Conservation (phyloP, 2,113 vertebrate species). For the Phocoena sinus region DNA sequence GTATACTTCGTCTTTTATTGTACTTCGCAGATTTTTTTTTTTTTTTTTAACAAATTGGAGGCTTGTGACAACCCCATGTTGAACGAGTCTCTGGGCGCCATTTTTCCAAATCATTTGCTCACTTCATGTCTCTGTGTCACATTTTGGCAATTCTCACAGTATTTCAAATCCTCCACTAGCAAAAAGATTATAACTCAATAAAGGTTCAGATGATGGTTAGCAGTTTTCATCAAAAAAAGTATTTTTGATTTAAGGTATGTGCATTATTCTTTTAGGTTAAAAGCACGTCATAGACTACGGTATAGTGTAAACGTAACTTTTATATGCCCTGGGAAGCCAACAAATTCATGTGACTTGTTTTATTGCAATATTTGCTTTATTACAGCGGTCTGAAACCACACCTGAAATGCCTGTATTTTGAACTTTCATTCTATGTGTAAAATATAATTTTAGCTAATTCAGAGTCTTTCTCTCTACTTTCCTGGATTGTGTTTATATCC, state of each 20-base stretch:
- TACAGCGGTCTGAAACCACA: neutral
- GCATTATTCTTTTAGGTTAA: neutral
- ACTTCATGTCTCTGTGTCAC: neutral
- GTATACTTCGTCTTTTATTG: rapidly evolving
- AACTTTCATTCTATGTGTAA: neutral
- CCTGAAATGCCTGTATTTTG: neutral
- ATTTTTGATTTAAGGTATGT: neutral
- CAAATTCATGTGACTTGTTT: neutral
- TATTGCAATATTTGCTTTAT: neutral
- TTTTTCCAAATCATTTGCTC: neutral
- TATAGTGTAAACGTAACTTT: neutral
- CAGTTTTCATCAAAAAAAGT: neutral
- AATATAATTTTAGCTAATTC: neutral
- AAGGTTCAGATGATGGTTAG: neutral
- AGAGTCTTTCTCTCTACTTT: neutral
- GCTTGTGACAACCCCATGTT: rapidly evolving
- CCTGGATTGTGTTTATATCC: neutral
- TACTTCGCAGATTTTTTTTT: no score
- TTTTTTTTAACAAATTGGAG: neutral
- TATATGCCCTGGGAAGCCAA: neutral
- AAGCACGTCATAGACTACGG: neutral
- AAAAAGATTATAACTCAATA: neutral
- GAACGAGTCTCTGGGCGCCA: no score
- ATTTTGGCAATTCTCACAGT: neutral
- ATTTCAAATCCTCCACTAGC: neutral